Percentiles rank a stretch among this genome's conserved stretches.
These are phyloP conservation scores for Microhierax caerulescens DNA, from an alignment of 2,797 vertebrate genomes.

Conservation along the genomic window DNA sequence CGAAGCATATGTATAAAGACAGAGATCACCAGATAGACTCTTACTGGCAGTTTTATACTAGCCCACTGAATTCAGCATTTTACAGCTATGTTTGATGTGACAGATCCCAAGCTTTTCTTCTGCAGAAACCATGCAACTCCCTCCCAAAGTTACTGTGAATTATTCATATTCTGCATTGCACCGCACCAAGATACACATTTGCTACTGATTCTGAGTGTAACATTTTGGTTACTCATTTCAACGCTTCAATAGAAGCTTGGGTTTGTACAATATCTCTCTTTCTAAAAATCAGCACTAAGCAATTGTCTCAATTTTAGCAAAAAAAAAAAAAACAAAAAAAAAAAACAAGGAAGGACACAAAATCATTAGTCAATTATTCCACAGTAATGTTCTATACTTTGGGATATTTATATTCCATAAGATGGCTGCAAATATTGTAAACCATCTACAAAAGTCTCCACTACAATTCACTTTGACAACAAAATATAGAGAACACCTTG, in stretches of 20 bases:
- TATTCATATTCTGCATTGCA: slow-evolving; percentile 14
- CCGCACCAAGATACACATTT: not conserved
- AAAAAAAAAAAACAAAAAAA: slow-evolving; percentile 26
- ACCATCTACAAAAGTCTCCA: not conserved
- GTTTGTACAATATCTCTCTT: not conserved
- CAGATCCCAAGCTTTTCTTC: not conserved
- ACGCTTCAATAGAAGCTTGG: not conserved
- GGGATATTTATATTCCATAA: not conserved
- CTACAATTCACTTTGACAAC: not conserved
- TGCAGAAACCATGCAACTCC: slow-evolving; percentile 4
- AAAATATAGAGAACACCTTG: not conserved
- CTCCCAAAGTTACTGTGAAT: not conserved
- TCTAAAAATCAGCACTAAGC: not conserved
- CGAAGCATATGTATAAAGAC: slow-evolving; percentile 45
- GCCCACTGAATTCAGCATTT: slow-evolving; percentile 56
- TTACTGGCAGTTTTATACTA: slow-evolving; percentile 43
- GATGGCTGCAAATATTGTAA: not conserved
- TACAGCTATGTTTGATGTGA: not conserved
- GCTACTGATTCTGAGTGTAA: not conserved
- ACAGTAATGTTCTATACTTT: not conserved
- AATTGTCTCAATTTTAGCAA: not conserved
- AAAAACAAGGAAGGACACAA: not conserved
- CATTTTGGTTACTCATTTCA: not conserved
- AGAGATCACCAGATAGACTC: slow-evolving; percentile 37
- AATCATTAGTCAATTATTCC: not conserved